Evolutionary conservation across 2,888 invertebrate genomes (phyloP).

Genomic region (Cephus rjabovi): DNA sequence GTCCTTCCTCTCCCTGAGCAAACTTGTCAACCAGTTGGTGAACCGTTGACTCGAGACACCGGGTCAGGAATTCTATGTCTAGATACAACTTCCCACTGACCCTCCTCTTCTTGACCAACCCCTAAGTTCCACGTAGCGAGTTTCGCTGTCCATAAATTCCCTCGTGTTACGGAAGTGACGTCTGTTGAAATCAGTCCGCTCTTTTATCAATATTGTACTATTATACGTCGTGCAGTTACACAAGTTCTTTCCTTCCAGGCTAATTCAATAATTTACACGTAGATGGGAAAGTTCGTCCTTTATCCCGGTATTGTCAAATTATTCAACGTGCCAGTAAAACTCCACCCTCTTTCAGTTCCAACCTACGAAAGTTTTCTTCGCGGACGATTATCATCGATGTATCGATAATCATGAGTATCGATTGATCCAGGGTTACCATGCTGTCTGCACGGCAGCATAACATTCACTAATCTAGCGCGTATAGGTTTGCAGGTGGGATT

Average conservation of each 20-base stretch:
- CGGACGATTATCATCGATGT: neutral
- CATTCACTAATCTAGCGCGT: neutral
- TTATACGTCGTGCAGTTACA: neutral
- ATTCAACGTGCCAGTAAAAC: neutral
- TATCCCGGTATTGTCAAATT: neutral
- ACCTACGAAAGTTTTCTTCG: neutral
- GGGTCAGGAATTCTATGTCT: neutral
- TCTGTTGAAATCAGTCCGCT: neutral
- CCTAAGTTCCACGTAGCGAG: slow-evolving; percentile 31
- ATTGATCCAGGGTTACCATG: no score
- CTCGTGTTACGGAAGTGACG: neutral
- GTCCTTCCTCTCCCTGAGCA: neutral
- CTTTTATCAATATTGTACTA: neutral
- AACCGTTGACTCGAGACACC: slow-evolving; percentile 31
- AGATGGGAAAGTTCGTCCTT: neutral
- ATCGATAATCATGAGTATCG: no score
- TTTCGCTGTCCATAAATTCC: slow-evolving; percentile 17
- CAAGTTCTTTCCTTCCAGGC: neutral
- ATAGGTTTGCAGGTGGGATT: neutral
- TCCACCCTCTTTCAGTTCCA: neutral
- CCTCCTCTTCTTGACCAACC: neutral
- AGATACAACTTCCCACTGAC: neutral
- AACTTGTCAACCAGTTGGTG: slow-evolving; percentile 44
- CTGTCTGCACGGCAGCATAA: neutral
- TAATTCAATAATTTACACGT: neutral